Percentiles rank a stretch among this genome's conserved stretches.
Evolutionary conservation across 2,113 vertebrate species (phyloP).

Genomic region (Edolisoma coerulescens): DNA sequence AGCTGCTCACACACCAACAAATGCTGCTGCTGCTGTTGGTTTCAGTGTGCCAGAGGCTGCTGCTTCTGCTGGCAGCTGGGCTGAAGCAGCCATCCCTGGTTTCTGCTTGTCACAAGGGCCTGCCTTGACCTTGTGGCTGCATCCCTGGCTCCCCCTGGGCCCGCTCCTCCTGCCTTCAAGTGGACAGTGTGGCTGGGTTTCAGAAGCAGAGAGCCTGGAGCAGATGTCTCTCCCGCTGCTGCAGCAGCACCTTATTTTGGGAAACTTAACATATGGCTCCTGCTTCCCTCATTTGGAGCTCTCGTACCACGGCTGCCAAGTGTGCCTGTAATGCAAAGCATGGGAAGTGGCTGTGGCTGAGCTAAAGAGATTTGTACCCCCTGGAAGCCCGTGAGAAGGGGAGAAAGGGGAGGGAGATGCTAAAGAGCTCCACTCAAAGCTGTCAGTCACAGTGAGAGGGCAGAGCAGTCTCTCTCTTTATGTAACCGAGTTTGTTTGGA

Average conservation of each 20-base stretch:
- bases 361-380: neutral
- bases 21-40: neutral
- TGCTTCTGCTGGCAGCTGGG: neutral
- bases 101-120: neutral
- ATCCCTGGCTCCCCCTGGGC: neutral
- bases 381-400: neutral
- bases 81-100: neutral
- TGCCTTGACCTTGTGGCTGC: neutral
- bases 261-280: slow-evolving; percentile 19
- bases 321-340: neutral
- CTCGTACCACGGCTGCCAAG: neutral
- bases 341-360: neutral
- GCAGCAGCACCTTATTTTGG: slow-evolving; percentile 25
- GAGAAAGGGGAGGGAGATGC: neutral
- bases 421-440: neutral
- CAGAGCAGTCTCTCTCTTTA: neutral
- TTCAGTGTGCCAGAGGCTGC: neutral
- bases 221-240: neutral
- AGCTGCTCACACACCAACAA: neutral
- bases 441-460: neutral
- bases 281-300: slow-evolving; percentile 16
- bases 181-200: neutral
- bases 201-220: neutral
- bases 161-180: neutral
- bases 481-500: neutral